Evolutionary conservation across 2,797 vertebrate species (phyloP).

Genomic region (Loris lydekkerianus): DNA sequence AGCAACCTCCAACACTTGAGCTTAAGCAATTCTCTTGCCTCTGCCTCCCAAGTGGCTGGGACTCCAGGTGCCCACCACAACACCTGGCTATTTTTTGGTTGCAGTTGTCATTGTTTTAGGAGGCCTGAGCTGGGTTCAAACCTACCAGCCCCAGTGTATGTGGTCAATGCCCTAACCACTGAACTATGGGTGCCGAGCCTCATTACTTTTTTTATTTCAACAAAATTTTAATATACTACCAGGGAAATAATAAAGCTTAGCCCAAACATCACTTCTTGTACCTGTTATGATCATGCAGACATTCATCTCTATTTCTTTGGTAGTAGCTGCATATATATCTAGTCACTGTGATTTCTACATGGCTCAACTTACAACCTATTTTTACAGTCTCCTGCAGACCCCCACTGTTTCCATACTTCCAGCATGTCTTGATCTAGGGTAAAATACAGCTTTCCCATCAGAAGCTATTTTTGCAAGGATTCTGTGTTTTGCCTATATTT

Average conservation of each 20-base stretch:
- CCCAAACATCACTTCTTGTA: neutral
- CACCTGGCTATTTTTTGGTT: no score
- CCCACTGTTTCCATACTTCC: neutral
- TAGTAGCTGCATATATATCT: neutral
- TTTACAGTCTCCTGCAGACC: neutral
- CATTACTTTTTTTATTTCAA: neutral
- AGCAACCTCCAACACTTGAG: no score
- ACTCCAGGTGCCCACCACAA: no score
- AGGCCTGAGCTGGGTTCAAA: no score
- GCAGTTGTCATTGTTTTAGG: no score
- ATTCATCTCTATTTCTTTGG: neutral
- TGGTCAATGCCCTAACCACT: no score
- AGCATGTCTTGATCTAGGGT: neutral
- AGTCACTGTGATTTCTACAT: neutral
- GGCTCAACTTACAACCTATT: neutral
- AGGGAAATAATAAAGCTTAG: neutral
- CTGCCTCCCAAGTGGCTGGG: no score
- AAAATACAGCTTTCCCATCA: neutral
- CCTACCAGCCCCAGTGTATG: no score
- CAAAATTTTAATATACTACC: neutral
- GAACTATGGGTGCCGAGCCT: no score
- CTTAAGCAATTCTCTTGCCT: no score
- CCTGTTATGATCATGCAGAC: neutral
- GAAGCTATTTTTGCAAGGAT: neutral
- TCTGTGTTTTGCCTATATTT: neutral